Base-by-base conservation (phyloP, 1,140 invertebrate genomes). In the Chrysomallon squamiferum region DNA sequence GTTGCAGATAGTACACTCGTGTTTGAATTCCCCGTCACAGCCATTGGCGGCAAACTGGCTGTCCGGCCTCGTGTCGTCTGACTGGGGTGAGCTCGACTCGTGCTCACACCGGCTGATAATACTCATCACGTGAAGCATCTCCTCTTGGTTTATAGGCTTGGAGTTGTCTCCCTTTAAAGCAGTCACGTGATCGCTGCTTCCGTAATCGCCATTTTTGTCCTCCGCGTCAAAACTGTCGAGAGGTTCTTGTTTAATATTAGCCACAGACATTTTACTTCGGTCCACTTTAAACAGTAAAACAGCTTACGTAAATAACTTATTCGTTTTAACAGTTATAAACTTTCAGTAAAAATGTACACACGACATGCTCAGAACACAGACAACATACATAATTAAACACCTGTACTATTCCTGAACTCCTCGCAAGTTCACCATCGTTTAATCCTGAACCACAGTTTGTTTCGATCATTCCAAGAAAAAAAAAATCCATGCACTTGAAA, bases 191-290 rank as follows among this genome's bases (percentile, higher is more conserved):
- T 18, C 50, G 22, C 2, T 15, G 25, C 50, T 54, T 18, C 29
- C 22, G 50, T 54, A 38, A 38, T 27, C 25, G 22, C 15, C 29
- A 25, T 54, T 54, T 15, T 25, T 7, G 18, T 22, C 15, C 18
- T 25, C 29, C 22, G 25, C 50, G 50, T 27, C 9, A 30, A 54
- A 54, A 30, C 29, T 30, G 22, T 54, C 50, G 15, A 11, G 25
- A n/a, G 50, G 50, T 54, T 54, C 50, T 20, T 54, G 50, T 27
- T 54, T 54, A 54, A 54, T 27, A 30, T 54, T 20, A 54, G 22
- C 29, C 18, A 54, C 50, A 5, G 50, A 30, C 50, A 54, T 15
- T 27, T 27, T 25, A 11, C 15, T 13, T 3, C 13, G 29, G 22
- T 54, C 25, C 25, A 27, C 25, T 30, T 27, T 54, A 47, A 3